phyloP scores from a whole-genome alignment of 92 coral and sea anemone genomes.

The Epizoanthus fatuus region DNA sequence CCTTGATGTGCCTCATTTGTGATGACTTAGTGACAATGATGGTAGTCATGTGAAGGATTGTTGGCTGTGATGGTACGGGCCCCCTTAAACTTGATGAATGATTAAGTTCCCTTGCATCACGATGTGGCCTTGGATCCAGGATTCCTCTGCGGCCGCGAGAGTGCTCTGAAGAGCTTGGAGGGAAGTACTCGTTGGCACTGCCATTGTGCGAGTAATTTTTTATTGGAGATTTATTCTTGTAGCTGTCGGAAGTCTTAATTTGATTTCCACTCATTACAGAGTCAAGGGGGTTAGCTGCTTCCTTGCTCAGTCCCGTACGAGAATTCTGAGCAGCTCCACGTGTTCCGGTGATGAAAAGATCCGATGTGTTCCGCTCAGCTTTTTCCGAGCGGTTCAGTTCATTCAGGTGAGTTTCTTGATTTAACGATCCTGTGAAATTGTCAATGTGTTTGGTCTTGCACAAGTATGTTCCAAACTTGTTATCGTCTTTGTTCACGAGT shows the following conservation, averaged over 20 bases:
- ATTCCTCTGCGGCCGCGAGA: constrained; percentile 1
- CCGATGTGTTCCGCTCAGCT: neutral
- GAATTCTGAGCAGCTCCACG: neutral
- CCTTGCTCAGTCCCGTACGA: constrained; percentile 11
- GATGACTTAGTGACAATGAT: neutral
- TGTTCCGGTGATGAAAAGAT: neutral
- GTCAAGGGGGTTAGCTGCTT: neutral
- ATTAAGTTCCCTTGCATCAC: neutral
- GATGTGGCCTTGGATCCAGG: neutral
- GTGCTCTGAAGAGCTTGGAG: neutral
- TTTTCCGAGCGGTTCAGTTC: neutral
- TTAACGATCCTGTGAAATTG: constrained; percentile 8
- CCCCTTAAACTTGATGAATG: constrained; percentile 7
- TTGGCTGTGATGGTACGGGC: neutral
- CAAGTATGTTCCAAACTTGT: constrained; percentile 66
- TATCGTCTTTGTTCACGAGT: constrained; percentile 59
- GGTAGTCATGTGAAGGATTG: neutral
- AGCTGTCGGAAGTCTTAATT: neutral
- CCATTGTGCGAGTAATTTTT: constrained; percentile 17
- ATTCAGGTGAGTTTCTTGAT: constrained; percentile 15
- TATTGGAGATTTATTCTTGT: neutral
- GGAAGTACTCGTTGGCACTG: neutral
- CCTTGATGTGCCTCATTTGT: neutral
- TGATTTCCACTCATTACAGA: neutral
- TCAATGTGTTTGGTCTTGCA: constrained; percentile 32